These are phyloP conservation scores for Clangula hyemalis DNA, from an alignment of 2,797 vertebrate species.

Conservation along the genomic window DNA sequence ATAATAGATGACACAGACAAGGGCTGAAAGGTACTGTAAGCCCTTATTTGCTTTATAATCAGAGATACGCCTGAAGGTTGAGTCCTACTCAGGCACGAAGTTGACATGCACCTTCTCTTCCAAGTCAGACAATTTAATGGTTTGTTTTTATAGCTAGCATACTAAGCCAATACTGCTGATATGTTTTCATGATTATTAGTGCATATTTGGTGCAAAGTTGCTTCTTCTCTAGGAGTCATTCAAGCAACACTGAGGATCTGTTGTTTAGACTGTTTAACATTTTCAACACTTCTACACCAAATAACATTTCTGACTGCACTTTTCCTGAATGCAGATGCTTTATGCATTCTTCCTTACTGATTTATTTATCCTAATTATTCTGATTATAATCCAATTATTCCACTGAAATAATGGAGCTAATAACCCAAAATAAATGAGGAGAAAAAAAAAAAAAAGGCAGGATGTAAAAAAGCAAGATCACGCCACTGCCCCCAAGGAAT, in stretches of 20 bases:
- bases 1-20: not conserved
- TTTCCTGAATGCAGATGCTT: not conserved
- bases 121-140: not conserved
- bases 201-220: not conserved
- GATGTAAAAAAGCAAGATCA: not conserved
- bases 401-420: not conserved
- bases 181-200: not conserved
- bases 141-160: not conserved
- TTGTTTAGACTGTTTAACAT: not conserved
- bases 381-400: not conserved
- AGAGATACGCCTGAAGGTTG: accelerated
- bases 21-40: not conserved
- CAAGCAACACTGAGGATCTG: accelerated
- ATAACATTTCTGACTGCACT: not conserved
- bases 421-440: not conserved
- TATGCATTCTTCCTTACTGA: not conserved
- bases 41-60: not conserved
- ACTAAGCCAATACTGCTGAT: not conserved
- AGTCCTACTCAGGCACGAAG: not conserved
- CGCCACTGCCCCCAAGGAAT: not conserved
- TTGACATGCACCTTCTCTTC: not conserved
- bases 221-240: not conserved
- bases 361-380: not conserved
- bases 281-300: not conserved
- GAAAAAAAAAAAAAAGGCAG: not conserved